Base-by-base conservation (phyloP, 2,113 vertebrate genomes). In the Pitta sordida region DNA sequence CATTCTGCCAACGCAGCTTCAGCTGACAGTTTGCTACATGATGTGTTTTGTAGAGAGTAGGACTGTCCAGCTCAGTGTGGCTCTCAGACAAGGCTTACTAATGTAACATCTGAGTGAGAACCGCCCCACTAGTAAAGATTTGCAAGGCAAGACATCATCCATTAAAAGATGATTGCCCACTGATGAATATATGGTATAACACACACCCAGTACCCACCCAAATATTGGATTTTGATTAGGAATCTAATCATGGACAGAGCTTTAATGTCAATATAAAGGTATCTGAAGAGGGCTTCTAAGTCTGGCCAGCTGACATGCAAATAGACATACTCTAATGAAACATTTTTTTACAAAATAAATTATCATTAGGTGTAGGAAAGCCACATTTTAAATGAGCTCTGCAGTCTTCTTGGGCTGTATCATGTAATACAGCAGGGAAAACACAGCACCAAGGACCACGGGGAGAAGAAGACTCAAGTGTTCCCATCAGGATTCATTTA, bases 1-100 rank as follows among this genome's bases (percentile, higher is more conserved):
- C 75, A 91, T 95, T 95, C 96, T 96, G 90, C 95, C 95, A 95
- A 93, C 79, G 71, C 93, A 93, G 93, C 93, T 95, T 80, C 95
- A 94, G 94, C 90, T 95, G 95, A 94, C 82, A 79, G 85, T 51
- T 49, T 63, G 82, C 85, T 77, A 55, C 71, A 83, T 77, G 26
- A 89, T 17, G 26, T 58, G 82, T 82, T 94, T 87, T 67, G 4
- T 10, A 43, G 59, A 55, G 81, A 68, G 67, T 15, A 58, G 78
- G 63, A 56, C 71, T 34, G 76, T 67, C 94, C 94, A 52, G 71
- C 82, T 70, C 75, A 37, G 18, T 18, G 34, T 15, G 68, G 64
- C 59, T 56, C 81, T 55, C 82, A 36, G n/a, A 53, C 44, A 11
- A 36, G 58, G 60, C 83, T 41, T 32, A 74, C 41, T n/a, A 78